Evolutionary conservation across 2,113 vertebrate species (phyloP), one percentile per base, ranked within the genome.

Genomic region (Diadophis punctatus): DNA sequence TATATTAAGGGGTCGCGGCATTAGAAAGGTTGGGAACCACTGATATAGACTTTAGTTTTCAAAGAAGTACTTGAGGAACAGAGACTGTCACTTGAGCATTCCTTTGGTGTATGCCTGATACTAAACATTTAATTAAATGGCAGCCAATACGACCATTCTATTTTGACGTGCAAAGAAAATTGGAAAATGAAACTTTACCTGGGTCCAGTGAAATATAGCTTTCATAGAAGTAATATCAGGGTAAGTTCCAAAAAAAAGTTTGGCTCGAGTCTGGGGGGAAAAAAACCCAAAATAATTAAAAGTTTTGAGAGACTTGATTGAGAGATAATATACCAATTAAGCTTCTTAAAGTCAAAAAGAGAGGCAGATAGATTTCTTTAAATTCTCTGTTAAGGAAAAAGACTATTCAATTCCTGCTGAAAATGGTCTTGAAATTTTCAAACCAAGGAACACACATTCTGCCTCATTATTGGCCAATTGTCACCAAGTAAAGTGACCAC

Each of bases 131-230:
- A 53, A 10, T 80, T 16, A 53, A 60, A 52, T 11, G 43, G 49
- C 22, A 46, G 25, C n/a, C n/a, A 74, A 23, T 46, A 34, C 18
- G 80, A 52, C 34, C 10, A 3, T 52, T 63, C 10, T 4, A 39
- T 39, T 51, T 92, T 23, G 23, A 90, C 46, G 22, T 20, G 22
- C 14, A 3, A 10, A 22, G 27, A 43, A 39, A 60, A 7, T 8
- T 48, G 25, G 53, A 80, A 39, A 22, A 92, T 16, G 46, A 55
- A 52, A 87, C n/a, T 11, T 46, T 97, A 99, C 98, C 98, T 99
- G 98, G 58, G 97, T 93, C 98, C 98, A 98, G 94, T 99, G 98
- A 52, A 98, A 11, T 93, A 99, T 97, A 95, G 98, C 98, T 96
- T 98, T 98, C n/a, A 98, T 96, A 0, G 98, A 99, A 1, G 88